Base-by-base conservation (phyloP, 2,888 invertebrate genomes). In the Suillia variegata region DNA sequence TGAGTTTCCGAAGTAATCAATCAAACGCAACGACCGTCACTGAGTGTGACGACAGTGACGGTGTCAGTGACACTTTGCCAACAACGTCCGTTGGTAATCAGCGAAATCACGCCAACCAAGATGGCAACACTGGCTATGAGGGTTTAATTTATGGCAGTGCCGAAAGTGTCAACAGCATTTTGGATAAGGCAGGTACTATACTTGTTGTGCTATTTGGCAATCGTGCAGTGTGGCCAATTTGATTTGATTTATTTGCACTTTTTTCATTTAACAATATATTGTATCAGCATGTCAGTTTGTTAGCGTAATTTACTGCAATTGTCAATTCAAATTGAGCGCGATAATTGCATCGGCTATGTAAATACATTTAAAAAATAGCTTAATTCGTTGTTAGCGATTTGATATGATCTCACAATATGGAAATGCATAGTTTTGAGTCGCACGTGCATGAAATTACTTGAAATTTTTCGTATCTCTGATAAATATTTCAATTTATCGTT, bases 121-220 rank as follows among this genome's bases (percentile, higher is more conserved):
- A 45, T 45, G 6, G 5, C 18, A 45, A 6, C 26, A 51, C 2
- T 20, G 22, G 12, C 12, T 13, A 31, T 24, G 15, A 24, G 10
- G 13, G 50, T 50, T 22, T 50, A 31, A 34, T 34, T 15, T 13
- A 21, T 34, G 15, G 15, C 24, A 54, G 42, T 21, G 22, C n/a
- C 20, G 54, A 33, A 47, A 67, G 64, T 60, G 66, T 62, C 8
- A 66, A 66, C 49, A 62, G 63, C 53, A 57, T 63, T 58, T 58
- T 67, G 59, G 64, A 68, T 56, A 67, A 70, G 67, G 67, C 68
- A 68, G 67, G 66, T 67, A 65, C 38, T 38, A n/a, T n/a, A n/a
- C n/a, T n/a, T n/a, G n/a, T n/a, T n/a, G n/a, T 51, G 47, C 38
- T n/a, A 33, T 21, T 5, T 22, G 18, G 22, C 12, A 31, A 6